phyloP scores from a whole-genome alignment of 2,797 vertebrate species.

The Chelmon rostratus region DNA sequence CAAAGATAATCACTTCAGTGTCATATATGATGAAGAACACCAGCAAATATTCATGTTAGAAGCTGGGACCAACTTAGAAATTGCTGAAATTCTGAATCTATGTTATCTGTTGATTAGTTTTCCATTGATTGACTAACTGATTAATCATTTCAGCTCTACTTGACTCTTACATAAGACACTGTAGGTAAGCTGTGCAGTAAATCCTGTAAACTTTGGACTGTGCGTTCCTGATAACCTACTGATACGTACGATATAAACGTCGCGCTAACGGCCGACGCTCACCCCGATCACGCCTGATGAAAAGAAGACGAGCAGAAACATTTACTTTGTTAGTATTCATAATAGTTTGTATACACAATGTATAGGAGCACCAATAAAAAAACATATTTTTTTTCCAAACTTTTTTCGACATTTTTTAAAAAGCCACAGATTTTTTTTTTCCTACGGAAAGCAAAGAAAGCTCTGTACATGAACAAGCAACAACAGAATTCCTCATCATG shows the following conservation, averaged over 20 bases:
- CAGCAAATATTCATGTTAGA: background rate
- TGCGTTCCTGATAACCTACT: background rate
- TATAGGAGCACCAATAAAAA: conserved; percentile 88
- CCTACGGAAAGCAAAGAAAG: conserved; percentile 89
- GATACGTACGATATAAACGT: too few species aligned
- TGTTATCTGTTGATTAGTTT: background rate
- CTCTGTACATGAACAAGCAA: conserved; percentile 90
- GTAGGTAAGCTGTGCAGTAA: background rate
- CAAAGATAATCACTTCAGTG: background rate
- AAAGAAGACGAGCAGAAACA: conserved; percentile 78
- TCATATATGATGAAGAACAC: background rate
- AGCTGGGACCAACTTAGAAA: background rate
- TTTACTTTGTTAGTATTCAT: conserved; percentile 88
- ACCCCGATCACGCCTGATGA: conserved; percentile 14
- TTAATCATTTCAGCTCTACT: background rate
- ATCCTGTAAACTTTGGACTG: background rate
- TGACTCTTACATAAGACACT: too few species aligned
- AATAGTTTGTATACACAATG: conserved; percentile 88
- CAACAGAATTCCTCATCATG: conserved; percentile 85
- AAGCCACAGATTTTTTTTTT: conserved; percentile 86
- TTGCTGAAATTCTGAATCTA: background rate
- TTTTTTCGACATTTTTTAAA: conserved; percentile 83
- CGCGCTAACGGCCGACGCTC: fast-evolving
- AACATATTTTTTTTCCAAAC: conserved; percentile 73
- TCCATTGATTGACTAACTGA: background rate